These are phyloP conservation scores for Prolemur simus DNA, from an alignment of 2,113 vertebrate genomes.

Conservation along the genomic window DNA sequence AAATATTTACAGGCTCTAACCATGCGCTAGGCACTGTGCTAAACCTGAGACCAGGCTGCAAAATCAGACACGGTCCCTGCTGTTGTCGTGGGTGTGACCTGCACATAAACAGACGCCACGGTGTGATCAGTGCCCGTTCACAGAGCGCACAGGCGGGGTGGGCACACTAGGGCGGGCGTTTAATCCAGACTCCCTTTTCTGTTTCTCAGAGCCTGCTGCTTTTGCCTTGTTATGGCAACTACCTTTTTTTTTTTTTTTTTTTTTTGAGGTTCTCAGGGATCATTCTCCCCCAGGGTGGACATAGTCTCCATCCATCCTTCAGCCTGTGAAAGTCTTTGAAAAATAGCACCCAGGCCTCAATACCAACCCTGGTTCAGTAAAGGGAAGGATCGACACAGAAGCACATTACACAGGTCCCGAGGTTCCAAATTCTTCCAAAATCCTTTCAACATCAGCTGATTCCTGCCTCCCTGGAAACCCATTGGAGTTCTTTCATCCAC, in stretches of 20 bases:
- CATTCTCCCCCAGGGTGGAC: neutral
- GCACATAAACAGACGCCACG: rapidly evolving
- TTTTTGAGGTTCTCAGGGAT: neutral
- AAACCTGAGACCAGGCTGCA: neutral
- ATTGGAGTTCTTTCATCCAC: neutral
- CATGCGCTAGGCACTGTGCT: neutral
- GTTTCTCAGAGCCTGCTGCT: neutral
- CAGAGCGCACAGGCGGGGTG: too few relatives aligned
- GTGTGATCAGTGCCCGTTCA: neutral
- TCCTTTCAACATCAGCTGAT: neutral
- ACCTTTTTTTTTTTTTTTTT: neutral
- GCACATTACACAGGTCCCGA: too few relatives aligned
- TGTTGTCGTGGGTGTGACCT: too few relatives aligned
- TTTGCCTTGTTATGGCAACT: neutral
- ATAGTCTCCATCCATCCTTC: neutral
- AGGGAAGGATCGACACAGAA: neutral
- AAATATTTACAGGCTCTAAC: too few relatives aligned
- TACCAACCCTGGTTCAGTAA: neutral
- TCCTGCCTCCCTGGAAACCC: neutral
- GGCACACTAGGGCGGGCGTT: rapidly evolving
- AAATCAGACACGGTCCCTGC: neutral
- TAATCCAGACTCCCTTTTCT: neutral
- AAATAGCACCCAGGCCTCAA: neutral
- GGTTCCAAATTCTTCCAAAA: neutral
- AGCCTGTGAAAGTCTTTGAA: neutral